Evolutionary conservation across 2,113 vertebrate genomes (phyloP).

Genomic region (Jaculus jaculus): DNA sequence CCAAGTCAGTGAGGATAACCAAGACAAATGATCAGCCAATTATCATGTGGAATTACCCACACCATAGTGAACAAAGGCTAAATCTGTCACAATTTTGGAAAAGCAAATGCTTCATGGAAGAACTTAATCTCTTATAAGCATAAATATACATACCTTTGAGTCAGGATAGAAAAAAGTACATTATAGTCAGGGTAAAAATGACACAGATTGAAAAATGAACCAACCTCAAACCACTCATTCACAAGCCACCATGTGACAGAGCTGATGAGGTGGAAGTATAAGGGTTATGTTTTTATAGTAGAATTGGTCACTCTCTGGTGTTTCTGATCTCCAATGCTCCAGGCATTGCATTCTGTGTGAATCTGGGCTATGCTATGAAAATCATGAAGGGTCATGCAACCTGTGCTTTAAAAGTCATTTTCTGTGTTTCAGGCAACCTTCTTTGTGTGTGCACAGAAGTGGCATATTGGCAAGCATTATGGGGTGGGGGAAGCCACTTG

Average conservation of each 20-base stretch:
- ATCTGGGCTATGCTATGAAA: not conserved
- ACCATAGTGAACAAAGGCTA: not conserved
- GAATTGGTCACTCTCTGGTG: not conserved
- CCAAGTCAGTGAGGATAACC: not conserved
- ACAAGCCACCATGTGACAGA: not conserved
- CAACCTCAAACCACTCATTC: not conserved
- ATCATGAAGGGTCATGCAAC: rapidly evolving
- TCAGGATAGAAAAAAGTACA: not conserved
- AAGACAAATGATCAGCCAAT: not conserved
- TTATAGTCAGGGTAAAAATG: not conserved
- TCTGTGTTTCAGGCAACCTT: not conserved
- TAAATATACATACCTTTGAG: slow-evolving; percentile 4
- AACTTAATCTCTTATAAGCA: not conserved
- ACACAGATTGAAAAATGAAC: not conserved
- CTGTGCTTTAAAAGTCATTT: not conserved
- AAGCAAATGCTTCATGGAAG: not conserved
- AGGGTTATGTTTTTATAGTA: not conserved
- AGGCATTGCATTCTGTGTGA: not conserved
- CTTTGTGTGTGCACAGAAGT: not conserved
- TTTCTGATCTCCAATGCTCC: not conserved
- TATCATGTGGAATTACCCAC: not conserved
- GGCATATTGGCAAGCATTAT: too few relatives aligned
- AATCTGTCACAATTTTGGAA: not conserved
- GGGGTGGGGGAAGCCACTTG: not conserved
- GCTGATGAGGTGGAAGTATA: not conserved